These are phyloP conservation scores for Anastatus disparis DNA, from an alignment of 1,140 invertebrate genomes.

Conservation along the genomic window DNA sequence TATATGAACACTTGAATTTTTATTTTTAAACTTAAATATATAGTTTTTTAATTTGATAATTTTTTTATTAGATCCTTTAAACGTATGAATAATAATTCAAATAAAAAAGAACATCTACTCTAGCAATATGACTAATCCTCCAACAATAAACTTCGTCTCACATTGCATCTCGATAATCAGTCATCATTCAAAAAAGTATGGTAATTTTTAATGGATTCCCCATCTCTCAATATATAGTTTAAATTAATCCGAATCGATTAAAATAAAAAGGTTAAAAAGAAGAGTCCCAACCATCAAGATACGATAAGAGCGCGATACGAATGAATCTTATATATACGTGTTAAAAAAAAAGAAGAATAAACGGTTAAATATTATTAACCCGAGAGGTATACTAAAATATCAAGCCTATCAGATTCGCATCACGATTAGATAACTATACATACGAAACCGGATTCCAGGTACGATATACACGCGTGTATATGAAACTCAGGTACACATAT, in stretches of 20 bases:
- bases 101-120: no score
- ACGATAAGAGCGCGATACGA: no score
- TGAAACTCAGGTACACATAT: no score
- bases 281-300: no score
- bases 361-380: not conserved
- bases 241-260: slow-evolving; percentile 26
- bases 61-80: no score
- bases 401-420: slow-evolving; percentile 28
- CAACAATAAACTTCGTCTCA: not conserved
- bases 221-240: not conserved
- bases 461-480: not conserved
- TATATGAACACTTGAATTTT: no score
- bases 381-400: not conserved
- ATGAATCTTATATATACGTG: not conserved
- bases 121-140: no score
- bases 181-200: not conserved
- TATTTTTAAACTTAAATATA: no score
- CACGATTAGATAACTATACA: slow-evolving; percentile 17
- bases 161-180: slow-evolving; percentile 1
- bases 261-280: no score
- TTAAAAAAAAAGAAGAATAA: not conserved
- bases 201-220: slow-evolving; percentile 18
- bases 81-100: no score
- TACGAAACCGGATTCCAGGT: slow-evolving; percentile 39
- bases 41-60: no score